Percentiles rank a stretch among this genome's conserved stretches.
These are phyloP conservation scores for Hypselothyrea guttata DNA, from an alignment of 2,888 invertebrate genomes.

Conservation along the genomic window DNA sequence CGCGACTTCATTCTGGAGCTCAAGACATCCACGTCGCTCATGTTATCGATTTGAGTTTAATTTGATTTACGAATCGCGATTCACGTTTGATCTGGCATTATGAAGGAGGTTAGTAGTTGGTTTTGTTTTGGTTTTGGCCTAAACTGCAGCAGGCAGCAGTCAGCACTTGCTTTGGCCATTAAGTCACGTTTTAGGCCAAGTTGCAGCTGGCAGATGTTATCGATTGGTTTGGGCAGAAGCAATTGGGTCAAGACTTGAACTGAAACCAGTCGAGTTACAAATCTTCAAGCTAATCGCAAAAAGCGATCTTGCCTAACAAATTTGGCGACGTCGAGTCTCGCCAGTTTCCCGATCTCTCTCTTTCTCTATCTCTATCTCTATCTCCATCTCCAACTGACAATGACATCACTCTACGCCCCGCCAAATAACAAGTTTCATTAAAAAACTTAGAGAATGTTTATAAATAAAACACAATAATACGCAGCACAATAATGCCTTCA, in stretches of 20 bases:
- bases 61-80: slow-evolving; percentile 1
- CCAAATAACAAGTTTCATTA: slow-evolving; percentile 69
- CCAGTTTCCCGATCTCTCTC: not conserved
- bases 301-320: slow-evolving; percentile 37
- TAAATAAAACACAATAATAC: slow-evolving; percentile 55
- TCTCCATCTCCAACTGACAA: slow-evolving; percentile 27
- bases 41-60: slow-evolving; percentile 23
- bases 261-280: slow-evolving; percentile 37
- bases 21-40: slow-evolving; percentile 88
- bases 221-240: slow-evolving; percentile 8
- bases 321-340: slow-evolving; percentile 66
- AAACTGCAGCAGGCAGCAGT: slow-evolving; percentile 19
- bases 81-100: not conserved
- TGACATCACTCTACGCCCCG: slow-evolving; percentile 48
- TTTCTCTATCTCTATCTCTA: not conserved
- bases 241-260: slow-evolving; percentile 56
- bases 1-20: slow-evolving; percentile 90
- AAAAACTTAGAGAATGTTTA: slow-evolving; percentile 65
- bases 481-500: slow-evolving; percentile 46
- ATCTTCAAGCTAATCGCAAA: slow-evolving; percentile 38
- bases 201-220: slow-evolving; percentile 26
- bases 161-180: slow-evolving; percentile 33
- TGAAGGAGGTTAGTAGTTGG: not conserved
- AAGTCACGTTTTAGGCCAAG: slow-evolving; percentile 53
- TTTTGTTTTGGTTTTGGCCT: not conserved